phyloP scores from a whole-genome alignment of 2,888 invertebrate species.

The Lamproptera curius region DNA sequence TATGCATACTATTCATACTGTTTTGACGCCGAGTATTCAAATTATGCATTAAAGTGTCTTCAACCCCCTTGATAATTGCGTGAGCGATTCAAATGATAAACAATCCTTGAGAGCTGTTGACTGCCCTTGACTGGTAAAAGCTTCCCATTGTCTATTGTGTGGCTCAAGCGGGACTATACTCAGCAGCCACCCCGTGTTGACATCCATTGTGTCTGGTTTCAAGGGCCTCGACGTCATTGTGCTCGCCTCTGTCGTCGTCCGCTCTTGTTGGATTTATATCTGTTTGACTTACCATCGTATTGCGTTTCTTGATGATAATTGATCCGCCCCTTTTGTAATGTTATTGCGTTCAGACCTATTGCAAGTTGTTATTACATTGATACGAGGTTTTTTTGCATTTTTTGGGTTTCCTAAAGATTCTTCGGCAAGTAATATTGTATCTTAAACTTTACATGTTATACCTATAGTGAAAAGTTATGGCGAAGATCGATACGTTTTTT shows the following conservation, averaged over 20 bases:
- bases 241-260: conserved; percentile 16
- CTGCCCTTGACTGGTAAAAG: conserved; percentile 26
- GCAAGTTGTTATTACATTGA: not conserved
- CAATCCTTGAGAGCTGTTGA: not conserved
- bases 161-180: conserved; percentile 34
- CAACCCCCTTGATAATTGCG: too few relatives aligned
- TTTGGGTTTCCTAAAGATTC: not conserved
- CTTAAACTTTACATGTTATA: too few relatives aligned
- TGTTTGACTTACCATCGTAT: conserved; percentile 4
- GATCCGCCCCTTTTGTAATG: not conserved
- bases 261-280: conserved; percentile 14
- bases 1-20: too few relatives aligned
- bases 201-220: conserved; percentile 31
- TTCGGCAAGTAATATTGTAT: too few relatives aligned
- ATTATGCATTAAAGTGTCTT: too few relatives aligned
- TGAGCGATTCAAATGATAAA: too few relatives aligned
- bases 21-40: too few relatives aligned
- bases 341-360: not conserved
- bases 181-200: conserved; percentile 49
- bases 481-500: not conserved
- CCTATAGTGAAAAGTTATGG: not conserved
- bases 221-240: conserved; percentile 19
- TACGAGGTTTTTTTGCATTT: not conserved
- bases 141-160: conserved; percentile 46
- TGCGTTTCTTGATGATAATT: conserved; percentile 18